Evolutionary conservation across 2,113 vertebrate species (phyloP), one percentile per base, ranked within the genome.

Genomic region (Cryptoleucopteryx plumbea): DNA sequence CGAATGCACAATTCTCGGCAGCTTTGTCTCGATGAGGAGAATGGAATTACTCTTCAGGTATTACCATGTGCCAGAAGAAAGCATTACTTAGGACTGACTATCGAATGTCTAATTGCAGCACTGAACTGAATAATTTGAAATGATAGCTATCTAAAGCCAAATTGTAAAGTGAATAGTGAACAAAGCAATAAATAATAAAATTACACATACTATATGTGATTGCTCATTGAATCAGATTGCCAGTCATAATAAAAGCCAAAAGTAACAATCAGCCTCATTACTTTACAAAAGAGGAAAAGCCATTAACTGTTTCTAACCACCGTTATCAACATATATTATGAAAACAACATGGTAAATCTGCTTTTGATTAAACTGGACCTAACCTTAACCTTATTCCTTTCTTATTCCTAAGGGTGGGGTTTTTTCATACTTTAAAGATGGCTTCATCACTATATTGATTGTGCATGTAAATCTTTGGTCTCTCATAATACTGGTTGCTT

Each of bases 121-220:
- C 47, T 93, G 86, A 93, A 93, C 59, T 6, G 1, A 92, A 87
- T 93, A 86, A 92, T 96, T 95, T 94, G 55, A 84, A 96, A 92
- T 74, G 18, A 95, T 91, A 95, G 63, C 77, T 92, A 90, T 86
- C 80, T 79, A 93, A 94, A 92, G 65, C 52, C 83, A 85, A 82
- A 93, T 75, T 86, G 77, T 91, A 94, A 94, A 92, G 66, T 52
- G 95, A 91, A 87, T 65, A 79, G n/a, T 82, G 89, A 93, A 61
- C 78, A 93, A 88, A 95, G 65, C 56, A 87, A 87, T 96, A 96
- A 96, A 95, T 97, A 96, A 97, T 75, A 93, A 93, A 92, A 84
- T 84, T 93, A 79, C 62, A 87, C 3, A 0, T 82, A 53, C 65
- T 72, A 11, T 91, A 79, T 61, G 42, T 68, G 61, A 91, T 94